Evolutionary conservation across 2,797 vertebrate species (phyloP).

Genomic region (Atherinosoma microstoma): DNA sequence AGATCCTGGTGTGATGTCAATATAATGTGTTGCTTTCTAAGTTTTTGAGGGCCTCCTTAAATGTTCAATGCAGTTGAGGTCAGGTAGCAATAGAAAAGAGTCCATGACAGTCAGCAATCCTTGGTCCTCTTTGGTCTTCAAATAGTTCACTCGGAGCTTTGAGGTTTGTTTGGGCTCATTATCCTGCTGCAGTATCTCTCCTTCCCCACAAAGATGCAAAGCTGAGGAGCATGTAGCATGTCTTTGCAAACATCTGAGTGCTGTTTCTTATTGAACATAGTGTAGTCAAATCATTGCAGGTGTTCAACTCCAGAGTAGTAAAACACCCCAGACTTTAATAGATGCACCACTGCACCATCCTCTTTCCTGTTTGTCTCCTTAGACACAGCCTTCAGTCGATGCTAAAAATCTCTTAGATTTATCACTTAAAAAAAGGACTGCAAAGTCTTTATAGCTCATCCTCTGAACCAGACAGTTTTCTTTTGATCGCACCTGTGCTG

Average conservation of each 20-base stretch:
- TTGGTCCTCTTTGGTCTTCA: constrained; percentile 5
- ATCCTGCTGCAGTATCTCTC: background rate
- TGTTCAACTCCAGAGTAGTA: constrained; percentile 9
- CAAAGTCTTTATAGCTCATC: background rate
- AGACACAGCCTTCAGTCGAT: background rate
- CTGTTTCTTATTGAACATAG: background rate
- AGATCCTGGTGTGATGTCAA: background rate
- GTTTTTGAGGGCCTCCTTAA: background rate
- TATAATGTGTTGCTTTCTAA: background rate
- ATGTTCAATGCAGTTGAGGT: background rate
- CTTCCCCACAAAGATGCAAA: constrained; percentile 9
- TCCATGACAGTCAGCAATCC: background rate
- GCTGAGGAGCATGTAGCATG: background rate
- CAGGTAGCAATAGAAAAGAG: background rate
- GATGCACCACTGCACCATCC: too few species aligned
- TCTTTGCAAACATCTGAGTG: constrained; percentile 13
- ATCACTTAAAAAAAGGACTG: background rate
- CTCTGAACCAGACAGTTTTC: background rate
- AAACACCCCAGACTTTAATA: constrained; percentile 3
- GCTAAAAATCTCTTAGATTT: background rate
- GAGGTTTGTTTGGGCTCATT: constrained; percentile 4
- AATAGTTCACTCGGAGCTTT: constrained; percentile 1
- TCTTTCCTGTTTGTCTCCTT: background rate
- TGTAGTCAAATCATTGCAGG: background rate
- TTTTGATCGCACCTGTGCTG: background rate